These are phyloP conservation scores for Cheilosia urbana DNA, from an alignment of 2,888 invertebrate species.

Conservation along the genomic window DNA sequence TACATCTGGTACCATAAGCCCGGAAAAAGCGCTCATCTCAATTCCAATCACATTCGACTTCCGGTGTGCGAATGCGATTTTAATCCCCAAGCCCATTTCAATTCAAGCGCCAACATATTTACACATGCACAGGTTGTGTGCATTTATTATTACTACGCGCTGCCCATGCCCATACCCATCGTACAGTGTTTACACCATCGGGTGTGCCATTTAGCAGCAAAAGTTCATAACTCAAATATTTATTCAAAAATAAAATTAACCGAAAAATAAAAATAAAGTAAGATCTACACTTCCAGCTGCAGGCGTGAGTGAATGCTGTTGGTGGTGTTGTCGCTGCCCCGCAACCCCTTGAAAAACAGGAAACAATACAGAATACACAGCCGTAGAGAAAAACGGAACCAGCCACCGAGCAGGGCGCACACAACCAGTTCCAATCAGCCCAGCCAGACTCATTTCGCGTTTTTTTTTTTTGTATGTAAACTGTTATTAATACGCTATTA, in stretches of 20 bases:
- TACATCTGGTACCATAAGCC: too few species aligned
- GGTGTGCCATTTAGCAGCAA: conserved; percentile 66
- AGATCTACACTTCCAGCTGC: conserved; percentile 49
- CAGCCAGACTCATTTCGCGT: conserved; percentile 56
- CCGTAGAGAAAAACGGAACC: conserved; percentile 58
- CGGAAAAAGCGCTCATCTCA: background rate
- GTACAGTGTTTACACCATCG: conserved; percentile 61
- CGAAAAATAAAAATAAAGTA: conserved; percentile 22
- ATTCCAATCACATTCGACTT: conserved; percentile 46
- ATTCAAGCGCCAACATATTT: conserved; percentile 53
- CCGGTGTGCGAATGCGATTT: conserved; percentile 49
- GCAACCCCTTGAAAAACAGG: conserved; percentile 45
- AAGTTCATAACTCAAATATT: conserved; percentile 70
- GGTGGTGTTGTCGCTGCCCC: conserved; percentile 40
- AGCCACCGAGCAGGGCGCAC: conserved; percentile 41
- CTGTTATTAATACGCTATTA: conserved; percentile 75
- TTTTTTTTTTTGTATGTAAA: conserved; percentile 68
- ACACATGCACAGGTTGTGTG: conserved; percentile 36
- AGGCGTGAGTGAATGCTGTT: conserved; percentile 71
- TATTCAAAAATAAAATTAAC: conserved; percentile 56
- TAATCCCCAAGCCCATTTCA: conserved; percentile 20
- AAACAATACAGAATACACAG: conserved; percentile 54
- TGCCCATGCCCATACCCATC: background rate
- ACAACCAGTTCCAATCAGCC: conserved; percentile 30
- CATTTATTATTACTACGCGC: conserved; percentile 32